Conservation (phyloP, 1,140 invertebrate species). For the Caenorhabditis latens region DNA sequence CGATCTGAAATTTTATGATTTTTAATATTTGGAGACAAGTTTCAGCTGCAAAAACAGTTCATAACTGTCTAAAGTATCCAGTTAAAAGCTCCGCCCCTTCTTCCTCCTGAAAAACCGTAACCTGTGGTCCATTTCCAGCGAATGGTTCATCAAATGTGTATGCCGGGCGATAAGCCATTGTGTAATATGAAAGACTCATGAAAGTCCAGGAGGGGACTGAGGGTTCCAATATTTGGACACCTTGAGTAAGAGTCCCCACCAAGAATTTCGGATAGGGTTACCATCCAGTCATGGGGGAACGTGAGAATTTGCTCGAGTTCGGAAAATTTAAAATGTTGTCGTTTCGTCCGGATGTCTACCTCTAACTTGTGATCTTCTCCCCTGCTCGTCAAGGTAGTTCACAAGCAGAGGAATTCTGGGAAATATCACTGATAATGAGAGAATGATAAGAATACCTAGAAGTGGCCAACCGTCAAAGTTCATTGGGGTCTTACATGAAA, state of each 20-base stretch:
- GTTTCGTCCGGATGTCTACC: too few relatives aligned
- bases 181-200: neutral
- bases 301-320: too few relatives aligned
- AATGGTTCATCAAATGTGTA: slow-evolving; percentile 48
- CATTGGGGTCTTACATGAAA: too few relatives aligned
- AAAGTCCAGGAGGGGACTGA: neutral
- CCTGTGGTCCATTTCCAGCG: slow-evolving; percentile 46
- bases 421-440: too few relatives aligned
- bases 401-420: too few relatives aligned
- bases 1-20: slow-evolving; percentile 2
- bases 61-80: too few relatives aligned
- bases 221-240: slow-evolving; percentile 43
- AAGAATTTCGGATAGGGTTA: neutral
- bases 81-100: too few relatives aligned
- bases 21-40: neutral
- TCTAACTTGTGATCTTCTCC: too few relatives aligned
- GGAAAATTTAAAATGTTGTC: too few relatives aligned
- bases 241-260: neutral
- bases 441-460: too few relatives aligned
- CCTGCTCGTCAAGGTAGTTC: too few relatives aligned
- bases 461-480: too few relatives aligned
- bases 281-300: neutral
- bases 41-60: neutral
- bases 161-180: neutral
- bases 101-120: neutral